These are phyloP conservation scores for Drosophila murphyi DNA, from an alignment of 1,140 invertebrate genomes.

Conservation along the genomic window DNA sequence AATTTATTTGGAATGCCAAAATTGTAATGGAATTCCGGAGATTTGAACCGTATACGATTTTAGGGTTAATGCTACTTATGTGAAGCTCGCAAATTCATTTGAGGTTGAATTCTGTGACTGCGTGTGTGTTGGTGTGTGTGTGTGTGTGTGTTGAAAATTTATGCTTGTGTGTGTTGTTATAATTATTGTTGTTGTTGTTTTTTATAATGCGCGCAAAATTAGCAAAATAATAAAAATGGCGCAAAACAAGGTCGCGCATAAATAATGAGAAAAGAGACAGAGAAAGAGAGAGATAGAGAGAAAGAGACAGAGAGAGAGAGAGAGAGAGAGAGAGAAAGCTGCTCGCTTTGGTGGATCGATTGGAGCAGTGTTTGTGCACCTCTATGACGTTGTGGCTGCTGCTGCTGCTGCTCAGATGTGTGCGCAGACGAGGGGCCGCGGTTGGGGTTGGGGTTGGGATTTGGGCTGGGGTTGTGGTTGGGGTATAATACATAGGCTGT, in stretches of 20 bases:
- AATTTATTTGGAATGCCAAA: too few relatives aligned
- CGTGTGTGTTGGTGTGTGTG: conserved; percentile 10
- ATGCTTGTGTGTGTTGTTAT: conserved; percentile 28
- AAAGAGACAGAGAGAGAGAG: conserved; percentile 50
- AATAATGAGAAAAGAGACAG: conserved; percentile 75
- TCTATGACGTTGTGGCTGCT: conserved; percentile 39
- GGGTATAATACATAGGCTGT: too few relatives aligned
- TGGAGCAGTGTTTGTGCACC: conserved; percentile 58
- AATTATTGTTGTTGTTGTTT: conserved; percentile 6
- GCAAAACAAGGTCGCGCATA: conserved; percentile 81
- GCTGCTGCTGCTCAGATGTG: not conserved
- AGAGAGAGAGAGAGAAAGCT: not conserved
- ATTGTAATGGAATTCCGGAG: not conserved
- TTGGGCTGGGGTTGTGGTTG: not conserved
- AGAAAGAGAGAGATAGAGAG: conserved; percentile 67
- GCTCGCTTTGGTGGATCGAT: conserved; percentile 70
- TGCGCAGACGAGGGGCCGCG: not conserved
- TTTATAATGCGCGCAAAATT: conserved; percentile 79
- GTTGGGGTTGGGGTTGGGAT: not conserved
- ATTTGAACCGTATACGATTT: not conserved
- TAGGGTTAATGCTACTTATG: not conserved
- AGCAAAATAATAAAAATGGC: conserved; percentile 82
- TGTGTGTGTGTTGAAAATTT: conserved; percentile 32
- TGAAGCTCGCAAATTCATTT: not conserved
- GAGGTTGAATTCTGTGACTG: conserved; percentile 15